Evolutionary conservation across 2,113 vertebrate species (phyloP).

Genomic region (Diglossa brunneiventris): DNA sequence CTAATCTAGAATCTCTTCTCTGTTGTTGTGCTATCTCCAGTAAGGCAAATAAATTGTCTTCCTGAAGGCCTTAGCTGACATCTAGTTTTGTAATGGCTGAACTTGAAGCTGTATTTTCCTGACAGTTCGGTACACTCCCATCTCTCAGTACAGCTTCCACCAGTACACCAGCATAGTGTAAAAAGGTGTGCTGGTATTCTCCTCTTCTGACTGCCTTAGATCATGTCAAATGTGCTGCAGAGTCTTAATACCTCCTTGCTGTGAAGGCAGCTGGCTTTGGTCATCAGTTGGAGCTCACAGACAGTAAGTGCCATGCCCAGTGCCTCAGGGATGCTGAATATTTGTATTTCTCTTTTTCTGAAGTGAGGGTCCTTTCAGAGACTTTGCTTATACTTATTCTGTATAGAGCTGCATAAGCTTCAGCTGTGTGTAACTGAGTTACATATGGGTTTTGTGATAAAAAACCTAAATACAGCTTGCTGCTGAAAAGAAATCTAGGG

Average conservation of each 20-base stretch:
- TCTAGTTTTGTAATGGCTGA: background rate
- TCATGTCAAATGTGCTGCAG: background rate
- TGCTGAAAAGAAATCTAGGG: background rate
- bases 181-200: background rate
- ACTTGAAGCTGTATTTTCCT: background rate
- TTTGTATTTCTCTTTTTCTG: background rate
- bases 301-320: background rate
- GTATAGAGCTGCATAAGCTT: background rate
- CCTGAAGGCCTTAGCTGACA: background rate
- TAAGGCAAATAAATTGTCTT: background rate
- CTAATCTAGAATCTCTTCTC: background rate
- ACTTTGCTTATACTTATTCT: background rate
- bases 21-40: rapidly evolving
- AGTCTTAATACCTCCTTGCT: background rate
- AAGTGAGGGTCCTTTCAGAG: background rate
- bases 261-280: background rate
- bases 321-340: background rate
- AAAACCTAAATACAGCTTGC: background rate
- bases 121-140: background rate
- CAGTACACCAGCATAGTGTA: background rate
- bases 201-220: background rate
- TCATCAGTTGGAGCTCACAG: background rate
- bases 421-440: background rate
- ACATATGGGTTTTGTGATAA: background rate
- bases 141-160: background rate